Evolutionary conservation across 2,888 invertebrate genomes (phyloP), one percentile per base, ranked within the genome.

Genomic region (Lumbricus terrestris): DNA sequence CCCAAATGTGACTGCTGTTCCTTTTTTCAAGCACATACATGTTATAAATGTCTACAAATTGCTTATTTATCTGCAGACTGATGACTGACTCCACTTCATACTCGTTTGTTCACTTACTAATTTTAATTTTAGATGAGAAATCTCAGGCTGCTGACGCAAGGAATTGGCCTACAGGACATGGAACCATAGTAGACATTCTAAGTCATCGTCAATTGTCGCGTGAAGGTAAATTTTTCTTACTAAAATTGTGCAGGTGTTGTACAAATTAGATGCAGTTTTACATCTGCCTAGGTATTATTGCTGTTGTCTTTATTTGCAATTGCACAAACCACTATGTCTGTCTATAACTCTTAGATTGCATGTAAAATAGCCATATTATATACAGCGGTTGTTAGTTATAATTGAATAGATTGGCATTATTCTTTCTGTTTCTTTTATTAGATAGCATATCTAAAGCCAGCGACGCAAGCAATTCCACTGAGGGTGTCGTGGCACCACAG

Each of bases 131-230:
- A 69, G 69, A 69, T 29, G 69, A 69, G 69, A 69, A 69, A 69
- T 69, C 69, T n/a, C 8, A 69, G 11, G 69, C 69, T 69, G 69
- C 69, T 69, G n/a, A 69, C n/a, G n/a, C 85, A 37, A 85, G 23
- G 85, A 18, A 35, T 35, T 85, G 85, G 85, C 85, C 85, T 37
- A 85, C 34, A 34, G 20, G 15, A 85, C 33, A 85, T 34, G 85
- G 85, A 29, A 85, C 85, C 23, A 85, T 85, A n/a, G 16, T 85
- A 85, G 37, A 85, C 34, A 85, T 85, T 15, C 85, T 85, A 23
- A 85, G 85, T 35, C 85, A 85, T 20, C 85, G 85, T 37, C 85
- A 85, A 15, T 85, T 85, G 85, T 85, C 85, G 35, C 85, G n/a
- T 23, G 85, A 85, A n/a, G 69, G 69, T 69, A 69, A n/a, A n/a